Evolutionary conservation across 2,888 invertebrate genomes (phyloP), one percentile per base, ranked within the genome.

Genomic region (Papilio demoleus): DNA sequence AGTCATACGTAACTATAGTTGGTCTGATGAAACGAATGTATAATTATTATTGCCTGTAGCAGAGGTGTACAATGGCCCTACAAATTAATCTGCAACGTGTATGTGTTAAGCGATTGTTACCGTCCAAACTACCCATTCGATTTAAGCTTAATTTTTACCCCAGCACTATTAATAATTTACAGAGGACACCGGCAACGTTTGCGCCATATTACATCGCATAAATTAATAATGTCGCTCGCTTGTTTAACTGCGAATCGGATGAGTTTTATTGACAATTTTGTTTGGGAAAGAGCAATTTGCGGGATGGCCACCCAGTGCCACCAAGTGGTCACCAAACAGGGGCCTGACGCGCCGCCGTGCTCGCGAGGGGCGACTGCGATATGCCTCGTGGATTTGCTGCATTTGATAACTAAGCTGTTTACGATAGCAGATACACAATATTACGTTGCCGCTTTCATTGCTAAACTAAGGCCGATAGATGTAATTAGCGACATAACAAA

Each of bases 201-300:
- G 90, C 90, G 87, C 90, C 88, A 91, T 92, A 92, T 92, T 92
- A 92, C 91, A 90, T 84, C 86, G 88, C 92, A 92, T 92, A 92
- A 92, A 92, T 92, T 92, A 92, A 92, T 92, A 91, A 92, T 90
- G 90, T 88, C 88, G 88, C 85, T 87, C 90, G 92, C 91, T 88
- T 92, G 90, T 92, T 92, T 91, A 90, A 91, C 91, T 92, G 91
- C 91, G 92, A 92, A 91, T 92, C 91, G 88, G 91, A 92, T 91
- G 92, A 92, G 89, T 92, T 92, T 92, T 92, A 92, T 92, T 92
- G 92, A 90, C 92, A 92, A 92, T 92, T 88, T 91, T 88, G 92
- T 88, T 90, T 90, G 88, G 89, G 88, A 89, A 89, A 91, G 90
- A 87, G 92, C 91, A 92, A 92, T 92, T 92, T 92, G 92, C 86